Evolutionary conservation across 2,113 vertebrate species (phyloP).

Genomic region (Rattus norvegicus): DNA sequence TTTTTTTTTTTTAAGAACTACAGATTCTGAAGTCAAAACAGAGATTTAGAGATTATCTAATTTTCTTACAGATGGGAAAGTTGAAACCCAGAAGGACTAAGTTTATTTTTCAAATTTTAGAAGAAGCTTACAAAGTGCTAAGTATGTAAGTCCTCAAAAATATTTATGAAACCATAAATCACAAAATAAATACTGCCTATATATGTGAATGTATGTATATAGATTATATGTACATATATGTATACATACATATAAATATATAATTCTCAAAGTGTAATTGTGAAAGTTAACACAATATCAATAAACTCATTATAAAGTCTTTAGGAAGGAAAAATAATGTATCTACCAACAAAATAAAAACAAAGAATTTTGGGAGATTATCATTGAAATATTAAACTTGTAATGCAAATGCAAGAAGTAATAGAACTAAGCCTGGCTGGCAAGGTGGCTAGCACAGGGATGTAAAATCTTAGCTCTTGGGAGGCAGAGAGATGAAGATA

Average conservation of each 20-base stretch:
- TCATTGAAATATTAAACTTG: neutral
- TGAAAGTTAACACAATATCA: neutral
- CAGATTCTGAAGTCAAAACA: slow-evolving; percentile 36
- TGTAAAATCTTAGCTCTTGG: neutral
- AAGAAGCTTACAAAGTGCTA: neutral
- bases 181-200: neutral
- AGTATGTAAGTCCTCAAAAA: slow-evolving; percentile 53
- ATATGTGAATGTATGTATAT: neutral
- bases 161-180: slow-evolving; percentile 49
- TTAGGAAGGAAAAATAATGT: slow-evolving; percentile 13
- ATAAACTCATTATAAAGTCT: neutral
- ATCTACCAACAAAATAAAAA: slow-evolving; percentile 50
- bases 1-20: slow-evolving; percentile 8
- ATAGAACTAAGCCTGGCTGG: neutral
- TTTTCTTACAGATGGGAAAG: slow-evolving; percentile 26
- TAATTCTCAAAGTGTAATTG: slow-evolving; percentile 41
- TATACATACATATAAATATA: neutral
- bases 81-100: neutral
- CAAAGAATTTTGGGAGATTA: slow-evolving; percentile 3
- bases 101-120: slow-evolving; percentile 47
- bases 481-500: neutral
- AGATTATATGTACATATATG: neutral
- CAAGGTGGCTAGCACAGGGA: neutral
- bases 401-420: slow-evolving; percentile 32
- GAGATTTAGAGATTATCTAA: slow-evolving; percentile 28